phyloP scores from a whole-genome alignment of 1,140 invertebrate genomes.

The Cotesia chilonis region DNA sequence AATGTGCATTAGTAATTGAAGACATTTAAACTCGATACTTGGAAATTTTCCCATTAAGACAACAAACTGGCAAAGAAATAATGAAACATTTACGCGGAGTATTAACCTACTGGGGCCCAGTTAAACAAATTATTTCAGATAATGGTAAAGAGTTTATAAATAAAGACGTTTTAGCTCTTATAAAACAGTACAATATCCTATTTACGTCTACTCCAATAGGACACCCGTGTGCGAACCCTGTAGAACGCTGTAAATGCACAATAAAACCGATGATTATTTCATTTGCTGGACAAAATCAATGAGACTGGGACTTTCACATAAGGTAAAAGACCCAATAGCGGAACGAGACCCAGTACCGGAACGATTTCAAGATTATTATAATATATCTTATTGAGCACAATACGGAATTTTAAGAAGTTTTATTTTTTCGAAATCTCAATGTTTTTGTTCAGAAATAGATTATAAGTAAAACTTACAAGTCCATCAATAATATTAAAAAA shows the following conservation, averaged over 20 bases:
- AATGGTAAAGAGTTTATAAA: constrained; percentile 45
- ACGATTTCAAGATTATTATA: too few species aligned
- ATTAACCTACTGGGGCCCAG: constrained; percentile 52
- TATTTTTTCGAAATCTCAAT: too few species aligned
- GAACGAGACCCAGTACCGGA: too few species aligned
- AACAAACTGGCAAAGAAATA: neutral
- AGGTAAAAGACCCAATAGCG: too few species aligned
- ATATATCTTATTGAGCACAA: too few species aligned
- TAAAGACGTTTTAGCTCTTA: neutral
- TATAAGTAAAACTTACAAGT: too few species aligned
- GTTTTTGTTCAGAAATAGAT: too few species aligned
- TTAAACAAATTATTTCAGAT: constrained; percentile 50
- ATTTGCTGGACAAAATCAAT: constrained; percentile 46
- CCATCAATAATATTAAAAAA: too few species aligned
- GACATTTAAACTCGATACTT: too few species aligned
- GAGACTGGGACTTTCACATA: constrained; percentile 53
- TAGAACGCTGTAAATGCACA: constrained; percentile 10
- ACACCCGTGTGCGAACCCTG: constrained; percentile 22
- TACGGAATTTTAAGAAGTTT: too few species aligned
- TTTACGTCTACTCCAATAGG: neutral
- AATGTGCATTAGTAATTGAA: too few species aligned
- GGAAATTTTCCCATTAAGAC: neutral
- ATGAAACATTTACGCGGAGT: neutral
- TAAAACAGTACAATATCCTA: neutral
- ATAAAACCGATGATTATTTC: constrained; percentile 31